Conservation (phyloP, 64 coral and sea anemone species). For the Anthopleura sola region DNA sequence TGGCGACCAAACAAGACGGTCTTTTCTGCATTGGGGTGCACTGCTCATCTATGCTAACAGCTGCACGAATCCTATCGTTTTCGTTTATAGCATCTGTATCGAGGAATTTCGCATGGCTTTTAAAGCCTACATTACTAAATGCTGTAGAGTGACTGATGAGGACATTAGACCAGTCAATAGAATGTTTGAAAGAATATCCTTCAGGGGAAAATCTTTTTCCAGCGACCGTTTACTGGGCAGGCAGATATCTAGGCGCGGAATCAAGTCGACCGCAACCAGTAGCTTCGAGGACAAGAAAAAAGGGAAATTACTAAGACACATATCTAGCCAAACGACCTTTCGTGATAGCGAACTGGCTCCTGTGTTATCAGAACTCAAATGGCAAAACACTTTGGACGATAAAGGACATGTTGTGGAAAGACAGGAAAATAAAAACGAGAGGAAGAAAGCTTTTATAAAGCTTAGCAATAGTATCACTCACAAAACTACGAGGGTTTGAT, state of each 20-base stretch:
- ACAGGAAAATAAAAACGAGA: neutral
- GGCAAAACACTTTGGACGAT: neutral
- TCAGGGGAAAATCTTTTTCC: slow-evolving; percentile 57
- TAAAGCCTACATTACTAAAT: slow-evolving; percentile 88
- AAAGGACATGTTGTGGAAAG: neutral
- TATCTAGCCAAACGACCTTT: slow-evolving; percentile 1
- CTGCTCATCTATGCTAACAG: slow-evolving; percentile 84
- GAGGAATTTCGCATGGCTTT: slow-evolving; percentile 88
- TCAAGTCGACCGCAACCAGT: neutral
- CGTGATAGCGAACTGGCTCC: neutral
- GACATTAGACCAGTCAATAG: slow-evolving; percentile 64
- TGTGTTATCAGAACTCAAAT: neutral
- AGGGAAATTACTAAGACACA: neutral
- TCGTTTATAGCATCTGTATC: slow-evolving; percentile 88
- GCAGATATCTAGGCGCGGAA: slow-evolving; percentile 32
- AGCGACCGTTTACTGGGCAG: slow-evolving; percentile 40
- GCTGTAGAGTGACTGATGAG: slow-evolving; percentile 77
- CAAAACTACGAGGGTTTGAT: slow-evolving; percentile 2
- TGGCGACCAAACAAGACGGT: slow-evolving; percentile 22
- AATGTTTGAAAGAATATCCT: slow-evolving; percentile 82
- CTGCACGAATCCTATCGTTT: slow-evolving; percentile 84
- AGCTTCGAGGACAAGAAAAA: neutral
- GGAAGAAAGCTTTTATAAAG: neutral
- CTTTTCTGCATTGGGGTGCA: slow-evolving; percentile 72
- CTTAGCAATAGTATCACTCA: neutral